Conservation (phyloP, 2,113 vertebrate genomes). For the Bombycilla garrulus region DNA sequence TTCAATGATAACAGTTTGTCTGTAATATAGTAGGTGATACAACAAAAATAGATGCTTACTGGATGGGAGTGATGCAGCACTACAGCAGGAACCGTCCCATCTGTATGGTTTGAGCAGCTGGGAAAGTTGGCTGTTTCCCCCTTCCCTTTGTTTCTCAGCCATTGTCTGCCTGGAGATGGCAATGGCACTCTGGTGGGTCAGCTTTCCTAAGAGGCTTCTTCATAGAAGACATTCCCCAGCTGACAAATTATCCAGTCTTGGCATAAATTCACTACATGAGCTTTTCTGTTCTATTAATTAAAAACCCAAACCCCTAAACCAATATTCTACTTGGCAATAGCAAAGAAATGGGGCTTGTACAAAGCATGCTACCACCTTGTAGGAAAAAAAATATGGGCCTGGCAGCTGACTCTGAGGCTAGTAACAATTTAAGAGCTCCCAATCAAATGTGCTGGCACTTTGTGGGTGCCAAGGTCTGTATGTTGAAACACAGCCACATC, state of each 20-base stretch:
- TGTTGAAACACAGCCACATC: background rate
- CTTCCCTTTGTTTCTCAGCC: background rate
- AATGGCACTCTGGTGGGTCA: background rate
- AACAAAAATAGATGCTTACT: conserved; percentile 51
- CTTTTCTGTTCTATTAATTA: background rate
- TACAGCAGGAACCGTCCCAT: background rate
- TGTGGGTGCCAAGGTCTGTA: background rate
- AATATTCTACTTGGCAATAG: background rate
- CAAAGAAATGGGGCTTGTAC: background rate
- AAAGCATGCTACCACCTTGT: background rate
- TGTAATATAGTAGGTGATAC: conserved; percentile 13
- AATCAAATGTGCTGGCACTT: background rate
- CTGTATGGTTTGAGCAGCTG: background rate
- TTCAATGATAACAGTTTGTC: conserved; percentile 1
- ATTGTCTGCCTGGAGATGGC: background rate
- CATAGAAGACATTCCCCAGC: background rate
- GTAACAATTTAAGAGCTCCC: background rate
- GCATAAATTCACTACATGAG: background rate
- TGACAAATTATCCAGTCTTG: background rate
- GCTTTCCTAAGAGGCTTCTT: background rate
- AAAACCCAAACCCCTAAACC: background rate
- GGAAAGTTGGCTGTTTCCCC: background rate
- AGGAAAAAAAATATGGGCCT: background rate
- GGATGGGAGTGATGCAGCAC: background rate
- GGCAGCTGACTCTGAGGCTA: background rate